These are phyloP conservation scores for Caenorhabditis wallacei DNA, from an alignment of 2,888 invertebrate genomes.

Conservation along the genomic window DNA sequence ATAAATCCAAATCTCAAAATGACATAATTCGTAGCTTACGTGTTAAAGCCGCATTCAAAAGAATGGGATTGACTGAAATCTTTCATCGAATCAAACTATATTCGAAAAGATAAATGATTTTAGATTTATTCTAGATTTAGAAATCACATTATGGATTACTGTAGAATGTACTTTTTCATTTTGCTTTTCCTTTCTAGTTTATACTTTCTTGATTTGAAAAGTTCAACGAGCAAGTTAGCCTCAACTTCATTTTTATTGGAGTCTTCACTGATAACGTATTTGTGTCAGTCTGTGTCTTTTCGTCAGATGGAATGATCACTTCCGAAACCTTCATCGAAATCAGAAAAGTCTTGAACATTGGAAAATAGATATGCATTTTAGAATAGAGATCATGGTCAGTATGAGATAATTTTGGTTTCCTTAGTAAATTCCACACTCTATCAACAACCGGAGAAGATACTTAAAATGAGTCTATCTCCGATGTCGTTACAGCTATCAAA, in stretches of 20 bases:
- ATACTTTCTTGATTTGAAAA: not conserved
- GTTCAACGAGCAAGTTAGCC: not conserved
- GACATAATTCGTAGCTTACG: not conserved
- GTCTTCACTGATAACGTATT: slow-evolving; percentile 8
- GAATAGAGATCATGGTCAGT: too few species aligned
- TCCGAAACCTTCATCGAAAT: not conserved
- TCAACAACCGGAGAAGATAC: too few species aligned
- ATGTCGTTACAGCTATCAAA: too few species aligned
- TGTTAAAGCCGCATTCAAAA: not conserved
- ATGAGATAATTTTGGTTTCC: too few species aligned
- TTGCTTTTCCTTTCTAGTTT: not conserved
- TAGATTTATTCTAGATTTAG: not conserved
- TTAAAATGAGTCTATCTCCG: too few species aligned
- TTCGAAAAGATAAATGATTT: not conserved
- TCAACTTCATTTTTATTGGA: slow-evolving; percentile 3
- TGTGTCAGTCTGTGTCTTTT: slow-evolving; percentile 9
- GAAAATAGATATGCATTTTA: too few species aligned
- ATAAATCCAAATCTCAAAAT: not conserved
- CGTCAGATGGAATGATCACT: not conserved
- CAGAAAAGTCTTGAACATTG: too few species aligned
- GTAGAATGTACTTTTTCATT: not conserved
- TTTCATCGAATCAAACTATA: not conserved
- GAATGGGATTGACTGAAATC: not conserved
- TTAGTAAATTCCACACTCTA: too few species aligned
- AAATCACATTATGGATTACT: not conserved